A percentile compares a stretch with the other conserved stretches of the same genome.
Conservation (phyloP, 1,140 invertebrate genomes). For the Anoplolepis gracilipes region DNA sequence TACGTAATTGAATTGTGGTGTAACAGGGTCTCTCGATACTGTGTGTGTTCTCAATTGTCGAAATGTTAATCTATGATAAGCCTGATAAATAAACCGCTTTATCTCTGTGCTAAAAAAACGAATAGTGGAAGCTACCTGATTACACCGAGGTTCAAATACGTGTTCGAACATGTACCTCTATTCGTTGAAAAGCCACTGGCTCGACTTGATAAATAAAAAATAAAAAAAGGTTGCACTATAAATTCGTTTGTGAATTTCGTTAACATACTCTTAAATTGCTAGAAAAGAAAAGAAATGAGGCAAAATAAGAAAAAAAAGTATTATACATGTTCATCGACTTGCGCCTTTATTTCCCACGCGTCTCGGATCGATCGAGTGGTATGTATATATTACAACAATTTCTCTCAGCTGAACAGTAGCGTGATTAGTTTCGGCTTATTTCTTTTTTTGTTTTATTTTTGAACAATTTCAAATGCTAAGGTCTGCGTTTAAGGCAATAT, state of each 20-base stretch:
- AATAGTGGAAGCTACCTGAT: constrained; percentile 60
- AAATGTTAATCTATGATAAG: constrained; percentile 13
- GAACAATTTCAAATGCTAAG: constrained; percentile 27
- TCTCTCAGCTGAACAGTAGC: constrained; percentile 71
- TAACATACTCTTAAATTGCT: constrained; percentile 62
- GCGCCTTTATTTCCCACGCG: constrained; percentile 86
- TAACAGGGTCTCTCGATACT: constrained; percentile 64
- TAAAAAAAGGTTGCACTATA: constrained; percentile 76
- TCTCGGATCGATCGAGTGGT: constrained; percentile 86
- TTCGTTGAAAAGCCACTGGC: constrained; percentile 77
- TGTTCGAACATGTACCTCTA: constrained; percentile 80
- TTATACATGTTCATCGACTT: constrained; percentile 84
- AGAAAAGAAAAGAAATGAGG: constrained; percentile 43
- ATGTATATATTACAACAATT: constrained; percentile 82
- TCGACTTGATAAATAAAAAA: constrained; percentile 81
- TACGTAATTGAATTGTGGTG: constrained; percentile 77
- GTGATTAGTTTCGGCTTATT: constrained; percentile 78
- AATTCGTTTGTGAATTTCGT: constrained; percentile 71
- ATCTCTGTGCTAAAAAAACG: constrained; percentile 40
- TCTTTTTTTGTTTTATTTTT: constrained; percentile 69
- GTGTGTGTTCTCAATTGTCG: constrained; percentile 16
- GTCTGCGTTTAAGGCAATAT: constrained; percentile 16
- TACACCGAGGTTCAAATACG: constrained; percentile 77
- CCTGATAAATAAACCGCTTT: constrained; percentile 38
- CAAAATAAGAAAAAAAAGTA: constrained; percentile 74